A percentile compares a stretch with the other conserved stretches of the same genome.
Conservation (phyloP, 2,888 invertebrate genomes). For the Piscicola geometra region DNA sequence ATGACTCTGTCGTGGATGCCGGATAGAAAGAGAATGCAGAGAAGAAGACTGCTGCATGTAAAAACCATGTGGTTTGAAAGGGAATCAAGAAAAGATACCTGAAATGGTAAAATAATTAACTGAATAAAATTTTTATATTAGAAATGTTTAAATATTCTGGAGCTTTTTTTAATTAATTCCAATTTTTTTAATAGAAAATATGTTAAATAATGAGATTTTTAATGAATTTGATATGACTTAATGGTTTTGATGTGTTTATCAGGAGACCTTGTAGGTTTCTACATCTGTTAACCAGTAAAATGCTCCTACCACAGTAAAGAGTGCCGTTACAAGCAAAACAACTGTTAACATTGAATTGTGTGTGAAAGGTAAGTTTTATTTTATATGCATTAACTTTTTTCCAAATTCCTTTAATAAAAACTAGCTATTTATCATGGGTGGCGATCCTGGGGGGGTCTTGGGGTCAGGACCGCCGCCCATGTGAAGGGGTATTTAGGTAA, state of each 20-base stretch:
- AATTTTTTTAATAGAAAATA: too few species aligned
- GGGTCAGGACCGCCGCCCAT: too few species aligned
- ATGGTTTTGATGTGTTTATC: neutral
- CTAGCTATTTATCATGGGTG: too few species aligned
- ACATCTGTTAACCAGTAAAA: conserved; percentile 95
- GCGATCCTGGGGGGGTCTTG: too few species aligned
- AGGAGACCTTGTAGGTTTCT: conserved; percentile 69
- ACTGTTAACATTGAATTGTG: conserved; percentile 64
- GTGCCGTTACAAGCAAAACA: conserved; percentile 75
- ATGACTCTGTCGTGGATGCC: conserved; percentile 94
- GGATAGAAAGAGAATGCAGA: conserved; percentile 78
- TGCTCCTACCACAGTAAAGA: conserved; percentile 86
- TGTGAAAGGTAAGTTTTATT: too few species aligned
- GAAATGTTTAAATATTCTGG: too few species aligned
- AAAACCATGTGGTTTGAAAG: conserved; percentile 90
- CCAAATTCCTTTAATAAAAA: too few species aligned
- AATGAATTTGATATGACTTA: too few species aligned
- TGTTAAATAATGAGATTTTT: too few species aligned
- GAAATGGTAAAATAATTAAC: conserved; percentile 28
- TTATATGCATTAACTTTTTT: too few species aligned
- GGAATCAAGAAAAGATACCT: conserved; percentile 80
- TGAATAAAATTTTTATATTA: neutral
- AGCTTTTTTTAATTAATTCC: too few species aligned
- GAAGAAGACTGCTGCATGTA: conserved; percentile 67
- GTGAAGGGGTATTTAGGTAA: too few species aligned